Conservation (phyloP, 2,113 vertebrate species). For the Manacus vitellinus region DNA sequence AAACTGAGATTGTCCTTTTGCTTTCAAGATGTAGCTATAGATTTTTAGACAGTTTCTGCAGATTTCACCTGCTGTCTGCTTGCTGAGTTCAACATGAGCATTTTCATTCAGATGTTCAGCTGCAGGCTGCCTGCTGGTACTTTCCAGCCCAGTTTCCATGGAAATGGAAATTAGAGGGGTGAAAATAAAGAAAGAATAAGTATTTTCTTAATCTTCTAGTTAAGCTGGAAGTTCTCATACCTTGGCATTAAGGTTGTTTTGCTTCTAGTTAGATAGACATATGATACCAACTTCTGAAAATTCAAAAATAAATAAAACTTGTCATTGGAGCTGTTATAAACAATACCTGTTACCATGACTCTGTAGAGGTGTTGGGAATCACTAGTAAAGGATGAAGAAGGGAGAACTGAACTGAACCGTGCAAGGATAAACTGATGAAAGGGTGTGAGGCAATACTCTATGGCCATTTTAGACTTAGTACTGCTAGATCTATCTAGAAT, state of each 20-base stretch:
- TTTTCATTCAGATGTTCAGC: slow-evolving; percentile 60
- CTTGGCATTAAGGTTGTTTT: slow-evolving; percentile 4
- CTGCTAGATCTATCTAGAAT: neutral
- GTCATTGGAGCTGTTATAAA: neutral
- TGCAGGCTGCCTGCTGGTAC: slow-evolving; percentile 60
- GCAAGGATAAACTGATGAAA: neutral
- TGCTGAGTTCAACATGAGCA: slow-evolving; percentile 38
- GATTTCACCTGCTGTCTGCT: slow-evolving; percentile 60
- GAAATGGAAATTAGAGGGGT: slow-evolving; percentile 53
- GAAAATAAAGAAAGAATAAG: slow-evolving; percentile 43
- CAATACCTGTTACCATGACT: neutral
- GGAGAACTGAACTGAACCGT: neutral
- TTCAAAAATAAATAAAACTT: neutral
- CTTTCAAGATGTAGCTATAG: slow-evolving; percentile 13
- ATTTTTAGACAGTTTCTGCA: slow-evolving; percentile 24
- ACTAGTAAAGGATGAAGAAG: neutral
- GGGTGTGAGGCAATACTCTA: neutral
- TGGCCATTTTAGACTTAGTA: neutral
- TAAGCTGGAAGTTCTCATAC: slow-evolving; percentile 41
- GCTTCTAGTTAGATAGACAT: neutral
- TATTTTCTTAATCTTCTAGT: slow-evolving; percentile 51
- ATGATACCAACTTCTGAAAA: neutral
- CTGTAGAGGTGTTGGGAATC: neutral
- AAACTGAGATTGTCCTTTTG: neutral
- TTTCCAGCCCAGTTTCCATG: slow-evolving; percentile 64